phyloP scores from a whole-genome alignment of 2,113 vertebrate species.

The Ochotona princeps region DNA sequence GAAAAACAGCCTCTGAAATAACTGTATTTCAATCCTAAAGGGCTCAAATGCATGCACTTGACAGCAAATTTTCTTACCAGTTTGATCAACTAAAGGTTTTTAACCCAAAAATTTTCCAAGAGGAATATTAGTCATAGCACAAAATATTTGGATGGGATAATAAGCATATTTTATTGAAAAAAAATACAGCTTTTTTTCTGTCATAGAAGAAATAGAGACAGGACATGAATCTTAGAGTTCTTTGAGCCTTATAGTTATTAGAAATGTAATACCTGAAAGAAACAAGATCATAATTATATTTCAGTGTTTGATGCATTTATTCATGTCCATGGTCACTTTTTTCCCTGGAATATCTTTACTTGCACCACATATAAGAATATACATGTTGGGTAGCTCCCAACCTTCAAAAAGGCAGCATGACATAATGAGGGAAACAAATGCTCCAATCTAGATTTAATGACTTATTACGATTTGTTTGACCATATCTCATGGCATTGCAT shows the following conservation, averaged over 20 bases:
- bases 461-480: not conserved
- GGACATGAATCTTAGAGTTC: not conserved
- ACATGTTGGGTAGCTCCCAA: not conserved
- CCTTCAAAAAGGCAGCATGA: not conserved
- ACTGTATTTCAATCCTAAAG: not conserved
- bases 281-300: not conserved
- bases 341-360: not conserved
- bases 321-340: not conserved
- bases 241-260: not conserved
- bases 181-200: not conserved
- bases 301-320: not conserved
- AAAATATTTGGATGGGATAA: not conserved
- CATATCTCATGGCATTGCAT: not conserved
- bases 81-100: constrained; percentile 1
- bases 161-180: not conserved
- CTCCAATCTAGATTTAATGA: not conserved
- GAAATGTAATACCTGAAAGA: not conserved
- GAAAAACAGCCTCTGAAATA: constrained; percentile 3
- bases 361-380: not conserved
- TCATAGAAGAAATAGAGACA: not conserved
- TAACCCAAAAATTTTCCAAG: not conserved
- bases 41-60: not conserved
- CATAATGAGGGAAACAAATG: not conserved
- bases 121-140: not conserved
- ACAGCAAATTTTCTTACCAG: not conserved